Conservation (phyloP, 2,797 vertebrate species). For the Phrynocephalus guinanensis region DNA sequence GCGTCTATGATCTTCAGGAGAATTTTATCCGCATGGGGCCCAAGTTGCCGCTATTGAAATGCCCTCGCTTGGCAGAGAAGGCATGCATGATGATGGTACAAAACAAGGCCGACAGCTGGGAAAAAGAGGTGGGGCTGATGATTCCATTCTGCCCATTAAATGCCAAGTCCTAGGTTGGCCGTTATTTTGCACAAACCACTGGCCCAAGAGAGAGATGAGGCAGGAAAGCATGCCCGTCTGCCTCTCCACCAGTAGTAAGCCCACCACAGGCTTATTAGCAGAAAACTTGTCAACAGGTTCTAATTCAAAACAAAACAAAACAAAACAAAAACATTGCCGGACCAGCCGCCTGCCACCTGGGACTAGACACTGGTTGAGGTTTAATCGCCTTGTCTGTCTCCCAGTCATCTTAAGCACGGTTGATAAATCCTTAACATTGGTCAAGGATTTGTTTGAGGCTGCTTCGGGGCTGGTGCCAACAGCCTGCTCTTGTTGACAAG, state of each 20-base stretch:
- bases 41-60: too few relatives aligned
- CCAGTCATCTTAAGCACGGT: background rate
- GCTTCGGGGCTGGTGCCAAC: background rate
- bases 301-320: background rate
- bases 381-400: background rate
- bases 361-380: background rate
- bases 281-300: background rate
- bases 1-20: too few relatives aligned
- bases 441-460: background rate
- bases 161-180: background rate
- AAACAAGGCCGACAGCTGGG: background rate
- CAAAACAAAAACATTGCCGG: background rate
- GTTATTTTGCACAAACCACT: background rate
- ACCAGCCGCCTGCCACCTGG: background rate
- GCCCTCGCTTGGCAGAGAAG: background rate
- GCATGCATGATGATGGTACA: background rate
- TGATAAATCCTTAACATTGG: background rate
- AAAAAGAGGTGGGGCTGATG: background rate
- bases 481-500: background rate
- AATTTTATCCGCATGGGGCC: too few relatives aligned
- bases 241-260: background rate
- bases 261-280: background rate
- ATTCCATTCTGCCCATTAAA: constrained; percentile 12
- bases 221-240: background rate
- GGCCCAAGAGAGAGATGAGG: background rate